Evolutionary conservation across 1,140 invertebrate genomes (phyloP).

Genomic region (Solenopsis invicta): DNA sequence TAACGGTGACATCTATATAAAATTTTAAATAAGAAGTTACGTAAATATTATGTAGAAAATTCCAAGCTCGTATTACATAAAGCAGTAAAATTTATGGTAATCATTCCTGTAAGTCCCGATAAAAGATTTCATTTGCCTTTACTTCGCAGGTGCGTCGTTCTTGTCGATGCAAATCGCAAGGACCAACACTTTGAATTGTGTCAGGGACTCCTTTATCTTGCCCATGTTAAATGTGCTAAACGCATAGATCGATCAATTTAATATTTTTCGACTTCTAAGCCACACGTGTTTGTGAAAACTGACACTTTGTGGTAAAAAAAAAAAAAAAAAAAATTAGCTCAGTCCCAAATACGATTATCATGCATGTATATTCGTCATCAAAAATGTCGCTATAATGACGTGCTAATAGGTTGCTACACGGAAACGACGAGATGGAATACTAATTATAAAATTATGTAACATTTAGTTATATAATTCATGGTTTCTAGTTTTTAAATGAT

Average conservation of each 20-base stretch:
- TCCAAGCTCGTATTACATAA: conserved; percentile 13
- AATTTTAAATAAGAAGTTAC: conserved; percentile 28
- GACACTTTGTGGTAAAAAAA: neutral
- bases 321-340: neutral
- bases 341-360: neutral
- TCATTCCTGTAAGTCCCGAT: neutral
- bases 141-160: neutral
- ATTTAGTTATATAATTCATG: conserved; percentile 11
- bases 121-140: conserved; percentile 8
- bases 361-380: neutral
- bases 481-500: neutral
- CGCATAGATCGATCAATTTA: neutral
- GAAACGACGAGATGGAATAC: conserved; percentile 27
- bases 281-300: conserved; percentile 8
- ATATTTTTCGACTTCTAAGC: neutral
- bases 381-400: conserved; percentile 1
- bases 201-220: conserved; percentile 37
- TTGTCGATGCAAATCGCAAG: conserved; percentile 30
- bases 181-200: neutral
- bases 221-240: conserved; percentile 34
- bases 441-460: neutral
- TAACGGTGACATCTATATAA: neutral
- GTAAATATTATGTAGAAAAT: conserved; percentile 38
- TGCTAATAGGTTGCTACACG: neutral
- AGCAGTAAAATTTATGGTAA: conserved; percentile 28